Conservation (phyloP, 1,140 invertebrate species). For the Sycophaga agraensis region DNA sequence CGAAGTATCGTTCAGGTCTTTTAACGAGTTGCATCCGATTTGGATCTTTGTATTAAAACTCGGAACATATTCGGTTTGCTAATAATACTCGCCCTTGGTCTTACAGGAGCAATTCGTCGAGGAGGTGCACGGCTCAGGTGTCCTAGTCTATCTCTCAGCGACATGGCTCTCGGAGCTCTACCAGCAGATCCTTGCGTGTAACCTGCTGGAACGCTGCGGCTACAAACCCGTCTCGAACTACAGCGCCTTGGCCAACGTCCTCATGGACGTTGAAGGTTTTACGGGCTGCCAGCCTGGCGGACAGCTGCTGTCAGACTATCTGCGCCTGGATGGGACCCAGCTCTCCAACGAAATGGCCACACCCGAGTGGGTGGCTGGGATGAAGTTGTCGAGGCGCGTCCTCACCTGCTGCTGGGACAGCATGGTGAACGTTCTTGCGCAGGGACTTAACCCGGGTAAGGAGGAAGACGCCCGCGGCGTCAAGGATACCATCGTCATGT, state of each 20-base stretch:
- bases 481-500: slow-evolving; percentile 74
- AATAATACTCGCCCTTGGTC: background rate
- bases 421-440: slow-evolving; percentile 83
- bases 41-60: too few relatives aligned
- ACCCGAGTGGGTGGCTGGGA: slow-evolving; percentile 69
- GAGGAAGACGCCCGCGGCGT: slow-evolving; percentile 59
- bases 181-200: slow-evolving; percentile 76
- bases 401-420: slow-evolving; percentile 89
- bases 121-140: slow-evolving; percentile 85
- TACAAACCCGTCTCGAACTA: slow-evolving; percentile 63
- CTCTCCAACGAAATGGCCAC: slow-evolving; percentile 66
- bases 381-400: slow-evolving; percentile 68
- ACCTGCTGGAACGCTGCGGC: slow-evolving; percentile 72
- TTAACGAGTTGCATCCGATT: too few relatives aligned
- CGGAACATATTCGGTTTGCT: too few relatives aligned
- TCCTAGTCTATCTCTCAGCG: slow-evolving; percentile 86
- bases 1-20: too few relatives aligned
- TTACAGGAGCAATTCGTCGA: slow-evolving; percentile 84
- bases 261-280: slow-evolving; percentile 82
- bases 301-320: slow-evolving; percentile 82
- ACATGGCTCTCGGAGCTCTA: slow-evolving; percentile 91
- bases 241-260: slow-evolving; percentile 72
- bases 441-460: slow-evolving; percentile 63
- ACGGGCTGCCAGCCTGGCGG: slow-evolving; percentile 66
- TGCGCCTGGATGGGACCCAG: slow-evolving; percentile 74